These are phyloP conservation scores for Agrotis puta DNA, from an alignment of 2,888 invertebrate genomes.

Conservation along the genomic window DNA sequence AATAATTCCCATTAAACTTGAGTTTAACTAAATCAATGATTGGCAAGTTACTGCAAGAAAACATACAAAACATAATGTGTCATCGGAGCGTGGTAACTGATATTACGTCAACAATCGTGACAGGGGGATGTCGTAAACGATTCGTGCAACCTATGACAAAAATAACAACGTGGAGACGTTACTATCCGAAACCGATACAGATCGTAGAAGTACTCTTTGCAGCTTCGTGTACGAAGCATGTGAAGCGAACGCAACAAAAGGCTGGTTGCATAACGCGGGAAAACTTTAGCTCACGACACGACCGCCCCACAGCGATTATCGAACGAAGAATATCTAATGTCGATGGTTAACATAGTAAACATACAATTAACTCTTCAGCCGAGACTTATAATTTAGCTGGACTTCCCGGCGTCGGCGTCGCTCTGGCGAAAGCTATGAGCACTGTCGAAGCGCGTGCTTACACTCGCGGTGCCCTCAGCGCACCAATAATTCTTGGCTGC, in stretches of 20 bases:
- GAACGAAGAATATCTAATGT: constrained; percentile 75
- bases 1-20: constrained; percentile 33
- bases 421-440: constrained; percentile 72
- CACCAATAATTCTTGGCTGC: constrained; percentile 72
- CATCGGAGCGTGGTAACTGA: constrained; percentile 78
- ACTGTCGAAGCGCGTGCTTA: constrained; percentile 65
- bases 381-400: constrained; percentile 77
- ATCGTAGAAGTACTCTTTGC: constrained; percentile 63
- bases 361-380: constrained; percentile 79
- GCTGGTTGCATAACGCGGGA: constrained; percentile 80
- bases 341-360: constrained; percentile 78
- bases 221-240: constrained; percentile 67
- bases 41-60: constrained; percentile 54
- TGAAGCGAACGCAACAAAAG: constrained; percentile 76
- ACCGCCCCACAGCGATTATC: constrained; percentile 76
- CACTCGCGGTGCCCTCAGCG: constrained; percentile 65
- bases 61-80: constrained; percentile 70
- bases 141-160: constrained; percentile 82
- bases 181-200: constrained; percentile 79
- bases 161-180: constrained; percentile 77
- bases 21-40: constrained; percentile 48
- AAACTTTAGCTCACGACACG: constrained; percentile 82
- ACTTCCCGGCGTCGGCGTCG: constrained; percentile 59
- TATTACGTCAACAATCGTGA: constrained; percentile 83
- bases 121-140: constrained; percentile 74